Evolutionary conservation across 2,797 vertebrate species (phyloP), one percentile per base, ranked within the genome.

Genomic region (Chrosomus eos): DNA sequence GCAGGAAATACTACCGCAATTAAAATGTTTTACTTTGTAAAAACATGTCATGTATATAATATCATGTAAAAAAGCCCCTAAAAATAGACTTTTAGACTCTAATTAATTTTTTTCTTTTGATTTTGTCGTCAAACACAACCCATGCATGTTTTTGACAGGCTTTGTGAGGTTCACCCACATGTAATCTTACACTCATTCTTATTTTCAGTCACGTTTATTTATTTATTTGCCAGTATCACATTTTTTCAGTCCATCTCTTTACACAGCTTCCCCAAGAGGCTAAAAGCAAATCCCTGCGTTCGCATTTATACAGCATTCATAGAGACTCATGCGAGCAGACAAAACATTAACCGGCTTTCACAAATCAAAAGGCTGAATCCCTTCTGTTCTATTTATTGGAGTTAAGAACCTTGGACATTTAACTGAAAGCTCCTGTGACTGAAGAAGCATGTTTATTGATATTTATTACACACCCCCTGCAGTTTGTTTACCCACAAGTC

Each of bases 301-400:
- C 45, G 3, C 21, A 16, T 53, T 43, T 36, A 38, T 38, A 5
- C 26, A 48, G 40, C 19, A 48, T 67, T 48, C 62, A 80, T 45
- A 64, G 28, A 62, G 45, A 67, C 78, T 36, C 13, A 14, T 36
- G 43, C 43, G 51, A 43, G 62, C 64, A 10, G 33, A 81, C 64
- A 55, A 81, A 55, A 53, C 64, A 38, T 64, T 21, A 79, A 48
- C 40, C 11, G 26, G 58, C 18, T 78, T 64, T 78, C 38, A 31
- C 26, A 79, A 79, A 68, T 80, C 62, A 36, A 76, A 80, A 68
- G 64, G 6, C 19, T 21, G 66, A 70, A 70, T 53, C 48, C 16
- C 28, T 55, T 70, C 66, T 40, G 66, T 68, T 81, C 79, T 81
- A 36, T 67, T 53, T n/a, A 81, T 70, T 81, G 70, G 8, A 81